Conservation (phyloP, 2,113 vertebrate species). For the Tapirus terrestris region DNA sequence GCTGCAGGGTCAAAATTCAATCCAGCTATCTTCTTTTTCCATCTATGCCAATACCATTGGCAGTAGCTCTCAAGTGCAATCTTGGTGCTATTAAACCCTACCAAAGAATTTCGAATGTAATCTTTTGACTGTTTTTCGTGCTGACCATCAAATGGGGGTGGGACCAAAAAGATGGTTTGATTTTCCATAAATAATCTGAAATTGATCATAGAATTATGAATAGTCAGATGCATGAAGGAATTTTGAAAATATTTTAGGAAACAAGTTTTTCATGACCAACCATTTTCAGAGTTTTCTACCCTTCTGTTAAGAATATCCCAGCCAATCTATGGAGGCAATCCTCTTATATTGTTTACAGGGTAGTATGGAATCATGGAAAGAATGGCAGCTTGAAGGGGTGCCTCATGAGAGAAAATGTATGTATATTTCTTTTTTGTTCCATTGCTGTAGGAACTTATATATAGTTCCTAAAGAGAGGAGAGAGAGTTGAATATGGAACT, state of each 20-base stretch:
- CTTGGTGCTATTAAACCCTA: not conserved
- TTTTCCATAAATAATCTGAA: not conserved
- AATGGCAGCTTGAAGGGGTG: not conserved
- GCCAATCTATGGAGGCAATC: not conserved
- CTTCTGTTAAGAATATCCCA: not conserved
- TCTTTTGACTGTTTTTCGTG: not conserved
- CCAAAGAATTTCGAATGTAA: not conserved
- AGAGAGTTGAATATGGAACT: not conserved
- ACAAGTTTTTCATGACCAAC: not conserved
- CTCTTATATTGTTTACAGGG: not conserved
- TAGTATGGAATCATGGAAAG: not conserved
- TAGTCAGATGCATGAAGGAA: not conserved
- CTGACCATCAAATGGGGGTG: not conserved
- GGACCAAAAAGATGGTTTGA: not conserved
- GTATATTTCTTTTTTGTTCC: slow-evolving; percentile 38
- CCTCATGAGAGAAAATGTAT: not conserved
- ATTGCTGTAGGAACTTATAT: not conserved
- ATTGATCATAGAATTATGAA: not conserved
- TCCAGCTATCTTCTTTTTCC: not conserved
- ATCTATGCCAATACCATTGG: not conserved
- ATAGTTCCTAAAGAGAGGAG: slow-evolving; percentile 59
- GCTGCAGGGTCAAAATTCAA: not conserved
- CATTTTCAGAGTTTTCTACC: not conserved
- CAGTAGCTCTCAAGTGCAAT: not conserved
- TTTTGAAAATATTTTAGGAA: not conserved